These are phyloP conservation scores for Ophion ventricosus DNA, from an alignment of 2,888 invertebrate genomes.

Conservation along the genomic window DNA sequence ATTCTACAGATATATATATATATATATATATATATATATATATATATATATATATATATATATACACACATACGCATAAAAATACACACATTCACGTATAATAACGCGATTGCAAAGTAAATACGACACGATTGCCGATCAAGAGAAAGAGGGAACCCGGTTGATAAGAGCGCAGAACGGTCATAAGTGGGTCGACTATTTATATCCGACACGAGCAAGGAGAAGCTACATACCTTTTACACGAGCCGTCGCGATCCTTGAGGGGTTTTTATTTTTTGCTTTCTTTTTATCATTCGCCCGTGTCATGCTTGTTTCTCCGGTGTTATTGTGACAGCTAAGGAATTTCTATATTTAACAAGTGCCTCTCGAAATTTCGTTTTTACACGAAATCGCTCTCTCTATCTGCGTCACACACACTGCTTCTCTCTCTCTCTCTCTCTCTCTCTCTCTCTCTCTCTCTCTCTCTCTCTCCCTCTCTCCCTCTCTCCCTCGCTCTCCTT, in stretches of 20 bases:
- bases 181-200: slow-evolving; percentile 59
- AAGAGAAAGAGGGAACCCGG: slow-evolving; percentile 19
- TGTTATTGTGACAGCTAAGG: slow-evolving; percentile 21
- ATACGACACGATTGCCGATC: slow-evolving; percentile 34
- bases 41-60: too few species aligned
- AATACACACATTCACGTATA: background rate
- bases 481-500: too few species aligned
- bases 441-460: background rate
- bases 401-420: too few species aligned
- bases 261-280: background rate
- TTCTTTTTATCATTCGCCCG: slow-evolving; percentile 2
- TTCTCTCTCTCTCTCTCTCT: background rate
- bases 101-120: slow-evolving; percentile 24
- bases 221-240: slow-evolving; percentile 19
- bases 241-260: slow-evolving; percentile 36
- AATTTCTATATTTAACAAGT: slow-evolving; percentile 27
- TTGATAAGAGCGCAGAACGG: slow-evolving; percentile 47
- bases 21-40: background rate
- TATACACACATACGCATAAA: background rate
- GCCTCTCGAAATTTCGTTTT: background rate
- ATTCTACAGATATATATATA: background rate
- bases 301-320: slow-evolving; percentile 1
- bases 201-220: slow-evolving; percentile 35
- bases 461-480: background rate
- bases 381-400: background rate